Evolutionary conservation across 2,888 invertebrate genomes (phyloP), one percentile per base, ranked within the genome.

Genomic region (Drosophila limbata): DNA sequence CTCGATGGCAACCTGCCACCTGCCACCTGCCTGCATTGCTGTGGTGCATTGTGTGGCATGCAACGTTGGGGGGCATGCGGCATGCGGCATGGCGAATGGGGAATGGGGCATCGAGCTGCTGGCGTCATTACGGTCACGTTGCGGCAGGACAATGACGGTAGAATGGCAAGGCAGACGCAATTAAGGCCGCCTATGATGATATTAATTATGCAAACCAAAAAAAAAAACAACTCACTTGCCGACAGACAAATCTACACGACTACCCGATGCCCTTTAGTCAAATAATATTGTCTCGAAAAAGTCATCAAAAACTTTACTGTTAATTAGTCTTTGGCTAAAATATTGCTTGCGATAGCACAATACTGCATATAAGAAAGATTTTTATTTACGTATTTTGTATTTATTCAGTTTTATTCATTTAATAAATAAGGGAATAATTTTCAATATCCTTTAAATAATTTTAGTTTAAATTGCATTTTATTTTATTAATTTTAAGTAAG

Each of bases 201-300:
- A 87, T 87, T 87, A 87, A 88, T 87, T 87, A 89, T 85, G 73
- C 78, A 78, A 50, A 51, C 8, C 28, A 44, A 40, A 53, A n/a
- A 50, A 39, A 48, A 48, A 48, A 8, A 48, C 40, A 55, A 19
- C 11, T 28, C 8, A 10, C 13, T 31, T 3, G 11, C 11, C 2
- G 15, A 11, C 11, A 1, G 2, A n/a, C 1, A 2, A 6, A 11
- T 21, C 0, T 3, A 4, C 35, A 9, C 1, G 9, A 37, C 55
- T 35, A 2, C 0, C 25, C 28, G 47, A 37, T 17, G 37, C 56
- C n/a, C 37, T 39, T 6, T 28, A 8, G 8, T 8, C 25, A 25
- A 28, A 8, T 28, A 25, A 25, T 25, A 25, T 25, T 25, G n/a
- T n/a, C n/a, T n/a, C n/a, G 25, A 8, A 6, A 4, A 0, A 6